Evolutionary conservation across 2,113 vertebrate genomes (phyloP).

Genomic region (Cavia aperea): DNA sequence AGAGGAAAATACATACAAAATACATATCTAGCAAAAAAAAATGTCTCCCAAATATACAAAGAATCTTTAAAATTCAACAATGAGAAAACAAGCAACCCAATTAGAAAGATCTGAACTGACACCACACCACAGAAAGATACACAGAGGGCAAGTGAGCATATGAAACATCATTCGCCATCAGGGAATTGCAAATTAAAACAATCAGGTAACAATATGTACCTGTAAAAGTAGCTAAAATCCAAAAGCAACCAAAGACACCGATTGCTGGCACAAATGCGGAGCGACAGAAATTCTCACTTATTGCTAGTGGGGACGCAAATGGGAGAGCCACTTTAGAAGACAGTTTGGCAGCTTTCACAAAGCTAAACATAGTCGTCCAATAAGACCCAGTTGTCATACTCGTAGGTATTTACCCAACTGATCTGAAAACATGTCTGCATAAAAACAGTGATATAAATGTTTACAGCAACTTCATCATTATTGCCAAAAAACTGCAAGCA

Average conservation of each 20-base stretch:
- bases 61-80: not conserved
- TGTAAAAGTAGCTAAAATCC: not conserved
- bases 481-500: not conserved
- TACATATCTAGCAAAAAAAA: not conserved
- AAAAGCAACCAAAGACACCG: fast-evolving
- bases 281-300: not conserved
- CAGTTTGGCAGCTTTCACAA: not conserved
- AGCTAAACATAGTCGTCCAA: not conserved
- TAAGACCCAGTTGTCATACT: not conserved
- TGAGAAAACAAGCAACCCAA: not conserved
- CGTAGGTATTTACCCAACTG: not conserved
- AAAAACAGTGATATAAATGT: not conserved
- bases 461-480: not conserved
- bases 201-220: not conserved
- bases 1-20: not conserved
- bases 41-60: not conserved
- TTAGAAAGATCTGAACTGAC: not conserved
- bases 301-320: not conserved
- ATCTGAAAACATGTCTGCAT: not conserved
- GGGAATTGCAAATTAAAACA: not conserved
- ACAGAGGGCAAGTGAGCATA: too few relatives aligned
- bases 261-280: not conserved
- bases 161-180: not conserved
- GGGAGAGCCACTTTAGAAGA: not conserved
- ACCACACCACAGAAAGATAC: not conserved